phyloP scores from a whole-genome alignment of 2,888 invertebrate genomes.

The Mallateleia sp. region DNA sequence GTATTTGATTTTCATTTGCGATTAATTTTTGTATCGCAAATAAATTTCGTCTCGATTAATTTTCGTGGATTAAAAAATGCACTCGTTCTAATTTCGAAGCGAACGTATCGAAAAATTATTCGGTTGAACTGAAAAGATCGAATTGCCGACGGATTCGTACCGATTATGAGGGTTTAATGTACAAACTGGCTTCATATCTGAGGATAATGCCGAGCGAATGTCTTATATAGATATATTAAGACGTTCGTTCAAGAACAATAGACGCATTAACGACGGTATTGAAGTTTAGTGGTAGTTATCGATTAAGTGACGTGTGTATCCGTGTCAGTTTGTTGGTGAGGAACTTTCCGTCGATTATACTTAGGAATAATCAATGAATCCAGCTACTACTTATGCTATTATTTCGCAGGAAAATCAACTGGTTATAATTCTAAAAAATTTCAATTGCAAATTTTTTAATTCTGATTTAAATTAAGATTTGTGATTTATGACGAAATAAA shows the following conservation, averaged over 20 bases:
- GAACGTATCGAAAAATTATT: neutral
- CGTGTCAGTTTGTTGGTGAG: constrained; percentile 38
- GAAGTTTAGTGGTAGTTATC: constrained; percentile 48
- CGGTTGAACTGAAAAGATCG: neutral
- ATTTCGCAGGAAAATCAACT: neutral
- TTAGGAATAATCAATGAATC: constrained; percentile 39
- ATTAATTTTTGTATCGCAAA: neutral
- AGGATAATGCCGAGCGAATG: constrained; percentile 41
- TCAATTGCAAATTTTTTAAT: neutral
- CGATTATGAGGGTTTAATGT: constrained; percentile 38
- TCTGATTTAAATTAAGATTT: too few relatives aligned
- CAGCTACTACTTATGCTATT: constrained; percentile 10
- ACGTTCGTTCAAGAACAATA: constrained; percentile 33
- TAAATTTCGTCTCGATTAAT: neutral
- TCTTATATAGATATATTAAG: constrained; percentile 34
- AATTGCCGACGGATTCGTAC: constrained; percentile 18
- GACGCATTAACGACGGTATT: constrained; percentile 49
- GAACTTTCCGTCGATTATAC: constrained; percentile 40
- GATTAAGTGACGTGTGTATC: constrained; percentile 42
- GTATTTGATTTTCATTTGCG: neutral
- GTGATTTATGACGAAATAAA: too few relatives aligned
- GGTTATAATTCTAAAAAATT: neutral
- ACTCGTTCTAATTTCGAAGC: neutral
- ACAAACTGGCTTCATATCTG: constrained; percentile 42
- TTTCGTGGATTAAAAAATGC: neutral